A percentile compares a stretch with the other conserved stretches of the same genome.
phyloP scores from a whole-genome alignment of 2,888 invertebrate genomes.

The Galerucella pusilla region DNA sequence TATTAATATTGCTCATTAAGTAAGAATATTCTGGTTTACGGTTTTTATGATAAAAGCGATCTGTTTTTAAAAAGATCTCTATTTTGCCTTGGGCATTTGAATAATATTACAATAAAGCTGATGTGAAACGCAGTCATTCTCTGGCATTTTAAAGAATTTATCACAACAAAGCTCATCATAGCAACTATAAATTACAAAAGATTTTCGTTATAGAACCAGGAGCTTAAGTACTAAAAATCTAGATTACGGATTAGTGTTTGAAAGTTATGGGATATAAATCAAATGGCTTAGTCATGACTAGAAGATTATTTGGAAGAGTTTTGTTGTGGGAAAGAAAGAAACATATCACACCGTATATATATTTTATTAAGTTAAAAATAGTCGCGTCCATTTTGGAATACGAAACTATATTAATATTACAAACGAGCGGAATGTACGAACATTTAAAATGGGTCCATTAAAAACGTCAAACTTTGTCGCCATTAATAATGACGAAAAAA shows the following conservation, averaged over 20 bases:
- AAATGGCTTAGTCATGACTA: background rate
- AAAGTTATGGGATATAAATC: conserved; percentile 1
- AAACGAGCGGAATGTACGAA: background rate
- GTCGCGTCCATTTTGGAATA: background rate
- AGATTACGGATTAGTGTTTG: background rate
- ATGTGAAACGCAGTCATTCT: background rate
- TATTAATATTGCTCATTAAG: background rate
- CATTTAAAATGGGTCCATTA: background rate
- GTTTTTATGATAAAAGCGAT: too few relatives aligned
- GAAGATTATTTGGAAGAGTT: background rate
- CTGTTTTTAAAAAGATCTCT: too few relatives aligned
- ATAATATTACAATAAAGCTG: background rate
- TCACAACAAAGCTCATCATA: background rate
- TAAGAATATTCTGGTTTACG: background rate
- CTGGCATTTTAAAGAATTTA: background rate
- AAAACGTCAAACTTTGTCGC: conserved; percentile 12
- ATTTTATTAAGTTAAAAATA: background rate
- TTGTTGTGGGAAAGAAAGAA: background rate
- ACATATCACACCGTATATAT: background rate
- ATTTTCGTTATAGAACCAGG: background rate
- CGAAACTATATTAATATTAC: conserved; percentile 1
- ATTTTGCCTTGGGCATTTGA: background rate
- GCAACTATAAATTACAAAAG: background rate
- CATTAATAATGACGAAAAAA: conserved; percentile 37
- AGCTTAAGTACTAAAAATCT: conserved; percentile 6